Base-by-base conservation (phyloP, 2,797 vertebrate genomes). In the Champsocephalus gunnari region DNA sequence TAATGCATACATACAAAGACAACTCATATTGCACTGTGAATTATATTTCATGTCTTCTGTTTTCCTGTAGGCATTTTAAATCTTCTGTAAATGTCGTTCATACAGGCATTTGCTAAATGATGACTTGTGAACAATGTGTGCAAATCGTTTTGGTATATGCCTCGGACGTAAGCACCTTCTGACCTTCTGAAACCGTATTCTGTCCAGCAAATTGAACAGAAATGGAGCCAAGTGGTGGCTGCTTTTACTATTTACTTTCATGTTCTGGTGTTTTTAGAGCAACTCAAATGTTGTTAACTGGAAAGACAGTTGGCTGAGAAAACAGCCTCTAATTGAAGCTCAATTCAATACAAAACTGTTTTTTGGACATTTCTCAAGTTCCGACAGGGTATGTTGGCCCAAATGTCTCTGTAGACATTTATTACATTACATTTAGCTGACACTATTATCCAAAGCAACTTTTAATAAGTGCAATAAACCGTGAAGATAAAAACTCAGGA, bases 241-340 rank as follows among this genome's bases (percentile, higher is more conserved):
- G 50, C 50, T 21, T 53, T 53, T 17, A 53, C 50, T 24, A 53
- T 53, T 53, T 53, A 53, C 34, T 53, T 24, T 21, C 11, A 53
- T 53, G 50, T 24, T 53, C 19, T 53, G 50, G 19, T 53, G n/a
- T 21, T 11, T 24, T 53, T 53, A 21, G 50, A 53, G 50, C 12
- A 24, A 21, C n/a, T 53, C 3, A 53, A 53, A 53, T 24, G 50
- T 24, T 12, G 11, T 12, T 53, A 53, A 53, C 50, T 34, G 28
- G 28, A 56, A 56, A 56, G 54, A 56, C 54, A 32, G 54, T 12
- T 56, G 19, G 34, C 34, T 7, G 74, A 75, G 71, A 86, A 87
- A 65, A 87, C 86, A 89, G 71, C 83, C 66, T 75, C 75, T 67
- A 79, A 83, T 80, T 87, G 75, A 89, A 84, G 73, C 67, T 86